Evolutionary conservation across 2,113 vertebrate genomes (phyloP).

Genomic region (Odobenus rosmarus): DNA sequence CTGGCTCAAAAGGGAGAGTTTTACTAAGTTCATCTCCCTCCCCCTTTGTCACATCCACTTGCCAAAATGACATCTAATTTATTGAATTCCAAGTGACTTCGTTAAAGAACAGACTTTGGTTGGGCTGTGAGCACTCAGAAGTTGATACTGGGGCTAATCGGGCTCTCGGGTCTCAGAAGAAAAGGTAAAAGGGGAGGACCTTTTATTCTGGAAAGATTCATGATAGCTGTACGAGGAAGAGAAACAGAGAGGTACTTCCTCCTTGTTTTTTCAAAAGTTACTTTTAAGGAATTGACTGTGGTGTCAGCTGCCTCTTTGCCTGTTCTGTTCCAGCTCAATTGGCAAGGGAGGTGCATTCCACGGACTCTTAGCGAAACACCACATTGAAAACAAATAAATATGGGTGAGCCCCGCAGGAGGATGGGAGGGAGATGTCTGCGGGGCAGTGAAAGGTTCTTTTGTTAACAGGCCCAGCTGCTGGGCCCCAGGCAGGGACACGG

Average conservation of each 20-base stretch:
- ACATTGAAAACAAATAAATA: neutral
- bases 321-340: neutral
- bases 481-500: neutral
- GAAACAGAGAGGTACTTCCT: neutral
- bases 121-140: neutral
- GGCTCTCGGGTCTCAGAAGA: neutral
- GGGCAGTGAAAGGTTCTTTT: neutral
- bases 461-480: neutral
- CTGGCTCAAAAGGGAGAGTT: no score
- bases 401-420: neutral
- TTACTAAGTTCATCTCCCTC: rapidly evolving
- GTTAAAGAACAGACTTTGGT: rapidly evolving
- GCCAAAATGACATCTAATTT: neutral
- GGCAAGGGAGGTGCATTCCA: neutral
- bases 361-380: neutral
- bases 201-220: neutral
- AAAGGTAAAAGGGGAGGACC: neutral
- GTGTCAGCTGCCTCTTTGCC: neutral
- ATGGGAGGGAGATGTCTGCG: rapidly evolving
- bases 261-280: neutral
- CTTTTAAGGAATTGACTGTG: neutral
- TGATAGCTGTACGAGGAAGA: neutral
- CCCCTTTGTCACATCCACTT: neutral
- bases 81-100: neutral
- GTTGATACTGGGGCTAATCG: rapidly evolving